These are phyloP conservation scores for Loris lydekkerianus DNA, from an alignment of 2,797 vertebrate genomes.

Conservation along the genomic window DNA sequence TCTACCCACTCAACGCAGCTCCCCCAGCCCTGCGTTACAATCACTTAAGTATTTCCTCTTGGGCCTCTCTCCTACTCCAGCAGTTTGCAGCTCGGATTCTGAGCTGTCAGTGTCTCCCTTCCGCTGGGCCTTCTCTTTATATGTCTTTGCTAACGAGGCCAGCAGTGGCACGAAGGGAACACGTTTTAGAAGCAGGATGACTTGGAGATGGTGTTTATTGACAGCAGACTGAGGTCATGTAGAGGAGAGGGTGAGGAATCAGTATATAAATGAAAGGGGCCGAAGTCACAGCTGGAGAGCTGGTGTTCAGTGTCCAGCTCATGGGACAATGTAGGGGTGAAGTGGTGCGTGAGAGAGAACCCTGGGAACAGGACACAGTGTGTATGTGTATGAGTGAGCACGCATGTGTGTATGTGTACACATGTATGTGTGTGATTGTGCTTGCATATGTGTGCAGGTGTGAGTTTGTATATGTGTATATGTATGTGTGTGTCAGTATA, in stretches of 20 bases:
- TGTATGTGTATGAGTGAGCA: not conserved
- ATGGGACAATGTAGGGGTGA: not conserved
- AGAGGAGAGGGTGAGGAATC: not conserved
- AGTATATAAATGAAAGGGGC: fast-evolving
- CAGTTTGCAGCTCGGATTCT: not conserved
- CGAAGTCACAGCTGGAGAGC: too few species aligned
- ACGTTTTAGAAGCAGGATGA: not conserved
- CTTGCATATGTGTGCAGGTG: fast-evolving
- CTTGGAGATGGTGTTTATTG: not conserved
- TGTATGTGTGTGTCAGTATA: fast-evolving
- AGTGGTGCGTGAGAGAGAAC: not conserved
- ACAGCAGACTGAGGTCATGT: not conserved
- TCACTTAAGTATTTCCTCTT: not conserved
- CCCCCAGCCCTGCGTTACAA: not conserved
- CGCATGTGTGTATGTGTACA: too few species aligned
- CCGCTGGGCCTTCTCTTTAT: not conserved
- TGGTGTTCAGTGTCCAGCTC: not conserved
- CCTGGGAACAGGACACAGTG: not conserved
- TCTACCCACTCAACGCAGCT: not conserved
- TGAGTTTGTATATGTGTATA: not conserved
- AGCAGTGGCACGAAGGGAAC: not conserved
- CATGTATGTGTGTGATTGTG: not conserved
- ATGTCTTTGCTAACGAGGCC: not conserved
- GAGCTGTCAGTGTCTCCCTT: not conserved
- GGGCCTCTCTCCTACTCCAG: not conserved